Evolutionary conservation across 2,797 vertebrate species (phyloP).

Genomic region (Delichon dasypus): DNA sequence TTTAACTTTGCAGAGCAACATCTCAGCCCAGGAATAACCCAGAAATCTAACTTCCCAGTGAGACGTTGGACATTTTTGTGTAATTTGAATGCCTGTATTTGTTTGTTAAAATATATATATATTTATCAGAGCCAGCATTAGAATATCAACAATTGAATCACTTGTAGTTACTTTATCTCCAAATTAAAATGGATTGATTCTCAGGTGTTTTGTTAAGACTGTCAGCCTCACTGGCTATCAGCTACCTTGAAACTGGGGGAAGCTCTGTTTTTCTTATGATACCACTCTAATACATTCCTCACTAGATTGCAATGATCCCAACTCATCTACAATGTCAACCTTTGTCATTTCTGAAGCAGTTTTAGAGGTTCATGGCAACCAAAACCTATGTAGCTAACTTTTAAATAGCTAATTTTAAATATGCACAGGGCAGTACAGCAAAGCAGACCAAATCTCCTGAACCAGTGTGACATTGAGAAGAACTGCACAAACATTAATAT

Average conservation of each 20-base stretch:
- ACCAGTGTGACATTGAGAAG: background rate
- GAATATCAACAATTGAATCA: background rate
- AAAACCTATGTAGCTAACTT: background rate
- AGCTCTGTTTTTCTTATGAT: background rate
- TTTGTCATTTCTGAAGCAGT: background rate
- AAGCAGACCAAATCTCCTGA: background rate
- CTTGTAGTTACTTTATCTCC: background rate
- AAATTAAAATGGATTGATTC: background rate
- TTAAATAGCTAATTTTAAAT: background rate
- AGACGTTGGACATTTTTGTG: background rate
- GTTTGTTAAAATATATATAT: background rate
- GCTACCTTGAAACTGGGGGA: background rate
- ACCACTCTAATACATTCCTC: background rate
- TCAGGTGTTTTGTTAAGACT: background rate
- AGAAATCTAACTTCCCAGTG: background rate
- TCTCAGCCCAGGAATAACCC: background rate
- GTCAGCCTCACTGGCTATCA: background rate
- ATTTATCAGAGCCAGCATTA: background rate
- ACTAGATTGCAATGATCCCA: background rate
- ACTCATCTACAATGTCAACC: background rate
- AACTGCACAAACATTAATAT: background rate
- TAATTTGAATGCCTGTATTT: background rate
- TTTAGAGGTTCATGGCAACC: background rate
- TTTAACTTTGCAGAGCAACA: background rate
- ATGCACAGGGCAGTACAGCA: background rate